phyloP scores from a whole-genome alignment of 2,113 vertebrate genomes.

The Tragulus kanchil region DNA sequence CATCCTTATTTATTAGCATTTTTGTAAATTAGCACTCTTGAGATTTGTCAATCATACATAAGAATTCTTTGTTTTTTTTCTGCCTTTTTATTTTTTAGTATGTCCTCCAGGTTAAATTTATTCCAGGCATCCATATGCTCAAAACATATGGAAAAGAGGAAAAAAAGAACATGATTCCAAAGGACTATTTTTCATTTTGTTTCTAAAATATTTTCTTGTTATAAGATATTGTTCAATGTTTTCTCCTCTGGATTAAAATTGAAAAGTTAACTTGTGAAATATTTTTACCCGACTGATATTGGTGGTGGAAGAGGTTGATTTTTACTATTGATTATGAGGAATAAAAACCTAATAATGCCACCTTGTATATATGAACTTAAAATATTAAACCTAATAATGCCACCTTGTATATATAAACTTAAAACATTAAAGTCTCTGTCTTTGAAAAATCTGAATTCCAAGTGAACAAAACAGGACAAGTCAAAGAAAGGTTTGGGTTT shows the following conservation, averaged over 20 bases:
- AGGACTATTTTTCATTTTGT: conserved; percentile 61
- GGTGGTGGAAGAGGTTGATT: neutral
- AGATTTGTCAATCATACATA: conserved; percentile 58
- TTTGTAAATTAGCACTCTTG: conserved; percentile 68
- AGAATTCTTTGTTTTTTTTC: conserved; percentile 61
- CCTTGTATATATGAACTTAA: neutral
- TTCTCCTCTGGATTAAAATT: conserved; percentile 45
- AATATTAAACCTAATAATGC: neutral
- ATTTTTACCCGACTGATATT: neutral
- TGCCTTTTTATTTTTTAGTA: conserved; percentile 42
- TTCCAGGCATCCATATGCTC: conserved; percentile 67
- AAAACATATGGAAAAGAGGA: conserved; percentile 71
- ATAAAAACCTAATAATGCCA: conserved; percentile 4
- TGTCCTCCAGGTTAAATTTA: conserved; percentile 71
- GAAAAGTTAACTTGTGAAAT: conserved; percentile 31
- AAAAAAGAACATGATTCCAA: conserved; percentile 47
- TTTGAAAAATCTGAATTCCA: neutral
- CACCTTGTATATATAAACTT: too few species aligned
- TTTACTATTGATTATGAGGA: conserved; percentile 30
- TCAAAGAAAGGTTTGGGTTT: neutral
- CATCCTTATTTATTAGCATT: conserved; percentile 57
- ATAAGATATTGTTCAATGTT: conserved; percentile 36
- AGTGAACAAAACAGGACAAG: conserved; percentile 28
- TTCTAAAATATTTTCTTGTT: conserved; percentile 64
- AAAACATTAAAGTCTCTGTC: neutral